phyloP scores from a whole-genome alignment of 2,888 invertebrate genomes.

The Xanthia togata region DNA sequence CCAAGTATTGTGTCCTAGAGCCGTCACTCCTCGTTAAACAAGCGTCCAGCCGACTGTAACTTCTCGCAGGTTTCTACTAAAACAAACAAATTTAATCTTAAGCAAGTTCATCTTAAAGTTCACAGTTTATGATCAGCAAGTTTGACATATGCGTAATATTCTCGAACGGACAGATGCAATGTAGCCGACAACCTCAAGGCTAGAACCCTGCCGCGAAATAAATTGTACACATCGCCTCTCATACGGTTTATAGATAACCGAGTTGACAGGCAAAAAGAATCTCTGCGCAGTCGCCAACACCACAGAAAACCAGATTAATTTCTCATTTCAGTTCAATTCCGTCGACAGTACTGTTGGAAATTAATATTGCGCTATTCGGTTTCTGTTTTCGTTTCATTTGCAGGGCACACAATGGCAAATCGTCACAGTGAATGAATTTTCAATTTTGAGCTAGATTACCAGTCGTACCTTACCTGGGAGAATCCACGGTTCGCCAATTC shows the following conservation, averaged over 20 bases:
- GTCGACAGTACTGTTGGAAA: conserved; percentile 64
- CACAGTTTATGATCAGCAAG: conserved; percentile 54
- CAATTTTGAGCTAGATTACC: conserved; percentile 67
- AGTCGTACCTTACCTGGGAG: conserved; percentile 50
- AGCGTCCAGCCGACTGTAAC: conserved; percentile 73
- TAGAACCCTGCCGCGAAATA: conserved; percentile 80
- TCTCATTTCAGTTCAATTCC: conserved; percentile 73
- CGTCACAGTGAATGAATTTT: conserved; percentile 68
- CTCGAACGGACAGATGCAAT: conserved; percentile 76
- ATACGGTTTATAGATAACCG: conserved; percentile 65
- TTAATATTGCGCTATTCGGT: conserved; percentile 73
- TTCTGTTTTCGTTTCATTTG: conserved; percentile 77
- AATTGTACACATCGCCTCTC: conserved; percentile 72
- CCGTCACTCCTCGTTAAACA: conserved; percentile 80
- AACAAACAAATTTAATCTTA: conserved; percentile 56
- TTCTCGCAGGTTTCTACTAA: conserved; percentile 59
- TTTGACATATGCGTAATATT: conserved; percentile 77
- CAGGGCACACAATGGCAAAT: conserved; percentile 65
- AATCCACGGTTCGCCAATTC: conserved; percentile 60
- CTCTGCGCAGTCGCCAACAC: conserved; percentile 65
- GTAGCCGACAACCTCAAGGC: conserved; percentile 75
- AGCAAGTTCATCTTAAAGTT: conserved; percentile 63
- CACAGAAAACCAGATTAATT: conserved; percentile 72
- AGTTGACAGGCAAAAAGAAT: conserved; percentile 72
- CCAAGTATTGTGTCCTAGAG: conserved; percentile 78